phyloP scores from a whole-genome alignment of 2,113 vertebrate species.

The Otolemur garnettii region DNA sequence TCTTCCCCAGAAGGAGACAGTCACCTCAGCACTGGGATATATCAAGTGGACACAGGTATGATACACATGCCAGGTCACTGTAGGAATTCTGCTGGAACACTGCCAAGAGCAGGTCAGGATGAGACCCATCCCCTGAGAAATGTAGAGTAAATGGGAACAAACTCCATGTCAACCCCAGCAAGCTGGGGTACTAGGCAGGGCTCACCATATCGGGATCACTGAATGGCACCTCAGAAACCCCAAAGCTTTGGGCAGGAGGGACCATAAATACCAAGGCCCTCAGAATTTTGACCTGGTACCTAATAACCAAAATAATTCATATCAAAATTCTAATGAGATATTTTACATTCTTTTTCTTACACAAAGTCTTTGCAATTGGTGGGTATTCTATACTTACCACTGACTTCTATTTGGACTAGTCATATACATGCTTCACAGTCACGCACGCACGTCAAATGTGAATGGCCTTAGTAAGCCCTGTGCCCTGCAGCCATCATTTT shows the following conservation, averaged over 20 bases:
- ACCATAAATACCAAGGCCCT: background rate
- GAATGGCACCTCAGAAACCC: background rate
- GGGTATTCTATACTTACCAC: too few species aligned
- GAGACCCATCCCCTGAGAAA: background rate
- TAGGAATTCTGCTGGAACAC: background rate
- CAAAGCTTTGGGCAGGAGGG: background rate
- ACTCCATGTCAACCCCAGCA: background rate
- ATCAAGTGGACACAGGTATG: background rate
- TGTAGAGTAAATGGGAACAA: background rate
- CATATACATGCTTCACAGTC: background rate
- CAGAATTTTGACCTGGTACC: background rate
- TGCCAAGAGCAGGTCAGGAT: background rate
- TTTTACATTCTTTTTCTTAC: too few species aligned
- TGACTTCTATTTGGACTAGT: too few species aligned
- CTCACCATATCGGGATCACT: background rate
- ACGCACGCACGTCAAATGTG: background rate
- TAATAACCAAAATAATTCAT: background rate
- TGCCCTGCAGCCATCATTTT: background rate
- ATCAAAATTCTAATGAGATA: too few species aligned
- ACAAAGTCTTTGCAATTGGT: too few species aligned
- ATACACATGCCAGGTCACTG: background rate
- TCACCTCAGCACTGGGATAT: background rate
- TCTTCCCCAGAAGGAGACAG: background rate
- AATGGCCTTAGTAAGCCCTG: background rate
- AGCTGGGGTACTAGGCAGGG: background rate